Evolutionary conservation across 2,113 vertebrate genomes (phyloP).

Genomic region (Larimichthys crocea): DNA sequence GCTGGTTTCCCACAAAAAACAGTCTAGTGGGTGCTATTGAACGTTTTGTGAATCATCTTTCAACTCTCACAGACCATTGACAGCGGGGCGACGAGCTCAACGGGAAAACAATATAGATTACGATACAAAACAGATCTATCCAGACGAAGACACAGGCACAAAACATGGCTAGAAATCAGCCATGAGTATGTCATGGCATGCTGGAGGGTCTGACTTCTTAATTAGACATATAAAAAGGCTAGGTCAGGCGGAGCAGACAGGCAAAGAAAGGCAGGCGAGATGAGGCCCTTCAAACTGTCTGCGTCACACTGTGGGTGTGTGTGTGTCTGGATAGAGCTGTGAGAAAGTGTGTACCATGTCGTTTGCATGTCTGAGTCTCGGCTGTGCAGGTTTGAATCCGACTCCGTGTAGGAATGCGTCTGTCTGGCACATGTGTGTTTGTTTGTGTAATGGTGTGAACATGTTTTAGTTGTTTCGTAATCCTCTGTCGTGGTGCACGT

Average conservation of each 20-base stretch:
- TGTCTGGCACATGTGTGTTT: constrained; percentile 34
- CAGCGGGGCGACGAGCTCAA: constrained; percentile 47
- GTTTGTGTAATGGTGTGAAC: constrained; percentile 9
- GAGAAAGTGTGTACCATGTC: constrained; percentile 68
- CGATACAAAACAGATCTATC: constrained; percentile 63
- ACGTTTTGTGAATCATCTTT: constrained; percentile 59
- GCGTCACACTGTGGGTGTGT: constrained; percentile 69
- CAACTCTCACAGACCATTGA: constrained; percentile 51
- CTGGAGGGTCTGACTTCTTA: constrained; percentile 84
- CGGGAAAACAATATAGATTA: constrained; percentile 76
- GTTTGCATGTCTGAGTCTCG: constrained; percentile 73
- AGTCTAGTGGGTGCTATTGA: constrained; percentile 51
- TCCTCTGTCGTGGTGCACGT: background rate
- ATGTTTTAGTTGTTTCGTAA: background rate
- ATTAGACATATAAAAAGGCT: constrained; percentile 80
- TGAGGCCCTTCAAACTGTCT: constrained; percentile 83
- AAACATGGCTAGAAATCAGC: constrained; percentile 79
- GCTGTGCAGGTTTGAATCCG: constrained; percentile 26
- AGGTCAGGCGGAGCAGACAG: constrained; percentile 81
- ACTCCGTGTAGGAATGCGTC: constrained; percentile 60
- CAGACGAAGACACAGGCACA: constrained; percentile 72
- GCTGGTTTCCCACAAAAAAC: constrained; percentile 64
- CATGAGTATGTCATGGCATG: constrained; percentile 76
- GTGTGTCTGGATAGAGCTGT: constrained; percentile 67
- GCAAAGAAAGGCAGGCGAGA: constrained; percentile 79